Evolutionary conservation across 2,888 invertebrate genomes (phyloP).

Genomic region (Mythimna pallens): DNA sequence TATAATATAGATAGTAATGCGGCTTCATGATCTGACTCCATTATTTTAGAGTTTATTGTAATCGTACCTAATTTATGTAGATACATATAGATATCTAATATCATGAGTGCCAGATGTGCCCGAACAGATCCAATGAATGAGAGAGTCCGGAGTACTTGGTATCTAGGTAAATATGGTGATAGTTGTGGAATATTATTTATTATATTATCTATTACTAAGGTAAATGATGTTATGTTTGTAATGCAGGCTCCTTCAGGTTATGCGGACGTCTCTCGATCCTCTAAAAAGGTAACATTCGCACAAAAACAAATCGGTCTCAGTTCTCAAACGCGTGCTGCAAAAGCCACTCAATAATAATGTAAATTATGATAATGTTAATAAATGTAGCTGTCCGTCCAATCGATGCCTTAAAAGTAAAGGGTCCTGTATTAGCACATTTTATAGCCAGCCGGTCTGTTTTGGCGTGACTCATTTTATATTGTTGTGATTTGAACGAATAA

Average conservation of each 20-base stretch:
- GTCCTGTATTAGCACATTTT: conserved; percentile 45
- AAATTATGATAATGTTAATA: conserved; percentile 53
- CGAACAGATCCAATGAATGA: background rate
- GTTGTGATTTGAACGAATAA: conserved; percentile 45
- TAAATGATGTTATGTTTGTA: no score
- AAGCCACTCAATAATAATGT: conserved; percentile 36
- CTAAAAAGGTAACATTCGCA: conserved; percentile 1
- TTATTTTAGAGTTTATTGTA: conserved; percentile 13
- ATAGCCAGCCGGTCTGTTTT: conserved; percentile 25
- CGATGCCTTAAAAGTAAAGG: conserved; percentile 61
- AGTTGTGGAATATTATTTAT: no score
- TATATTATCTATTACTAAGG: no score
- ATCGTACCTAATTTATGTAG: background rate
- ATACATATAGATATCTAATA: background rate
- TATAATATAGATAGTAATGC: background rate
- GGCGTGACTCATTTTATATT: conserved; percentile 45
- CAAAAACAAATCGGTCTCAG: conserved; percentile 3
- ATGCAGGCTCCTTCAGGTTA: no score
- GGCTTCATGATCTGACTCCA: conserved; percentile 10
- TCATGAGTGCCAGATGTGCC: background rate
- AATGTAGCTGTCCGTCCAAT: conserved; percentile 31
- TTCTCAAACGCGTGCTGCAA: conserved; percentile 26
- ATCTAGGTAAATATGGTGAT: no score
- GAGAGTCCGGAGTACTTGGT: background rate
- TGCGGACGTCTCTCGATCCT: background rate